Percentiles rank a stretch among this genome's conserved stretches.
phyloP scores from a whole-genome alignment of 2,113 vertebrate genomes.

The Hemicordylus capensis region DNA sequence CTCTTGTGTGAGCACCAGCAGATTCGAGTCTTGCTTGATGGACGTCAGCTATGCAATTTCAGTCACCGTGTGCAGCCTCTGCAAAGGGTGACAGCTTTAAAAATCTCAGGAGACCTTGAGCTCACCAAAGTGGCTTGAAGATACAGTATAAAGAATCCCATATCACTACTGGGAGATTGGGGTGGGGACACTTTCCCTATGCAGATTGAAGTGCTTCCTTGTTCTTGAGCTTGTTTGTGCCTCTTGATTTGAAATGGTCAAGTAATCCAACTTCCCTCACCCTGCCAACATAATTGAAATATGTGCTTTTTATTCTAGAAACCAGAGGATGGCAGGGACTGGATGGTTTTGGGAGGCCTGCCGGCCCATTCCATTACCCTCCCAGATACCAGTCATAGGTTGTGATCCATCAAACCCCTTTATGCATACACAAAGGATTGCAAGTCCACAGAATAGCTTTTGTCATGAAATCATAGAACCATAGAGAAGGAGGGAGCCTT shows the following conservation, averaged over 20 bases:
- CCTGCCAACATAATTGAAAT: slow-evolving; percentile 15
- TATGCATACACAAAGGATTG: neutral
- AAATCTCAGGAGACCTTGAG: slow-evolving; percentile 84
- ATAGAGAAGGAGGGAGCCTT: too few relatives aligned
- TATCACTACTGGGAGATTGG: neutral
- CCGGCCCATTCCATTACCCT: neutral
- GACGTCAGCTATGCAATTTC: slow-evolving; percentile 88
- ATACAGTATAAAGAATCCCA: neutral
- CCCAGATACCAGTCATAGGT: neutral
- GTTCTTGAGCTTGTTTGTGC: neutral
- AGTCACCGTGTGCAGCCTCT: slow-evolving; percentile 81
- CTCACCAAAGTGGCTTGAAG: slow-evolving; percentile 90
- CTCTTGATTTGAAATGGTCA: neutral
- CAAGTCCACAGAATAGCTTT: neutral
- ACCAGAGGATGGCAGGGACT: slow-evolving; percentile 1
- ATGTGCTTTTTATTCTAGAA: neutral
- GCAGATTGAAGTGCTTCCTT: slow-evolving; percentile 7
- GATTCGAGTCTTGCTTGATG: slow-evolving; percentile 88
- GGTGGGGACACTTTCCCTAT: slow-evolving; percentile 18
- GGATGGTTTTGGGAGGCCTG: neutral
- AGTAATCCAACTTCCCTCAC: neutral
- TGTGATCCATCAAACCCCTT: neutral
- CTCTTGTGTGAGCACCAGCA: slow-evolving; percentile 92
- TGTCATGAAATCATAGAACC: too few relatives aligned
- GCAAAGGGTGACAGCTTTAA: slow-evolving; percentile 81